A percentile compares a stretch with the other conserved stretches of the same genome.
These are phyloP conservation scores for Geopemphigus sp. DNA, from an alignment of 1,140 invertebrate species.

Conservation along the genomic window DNA sequence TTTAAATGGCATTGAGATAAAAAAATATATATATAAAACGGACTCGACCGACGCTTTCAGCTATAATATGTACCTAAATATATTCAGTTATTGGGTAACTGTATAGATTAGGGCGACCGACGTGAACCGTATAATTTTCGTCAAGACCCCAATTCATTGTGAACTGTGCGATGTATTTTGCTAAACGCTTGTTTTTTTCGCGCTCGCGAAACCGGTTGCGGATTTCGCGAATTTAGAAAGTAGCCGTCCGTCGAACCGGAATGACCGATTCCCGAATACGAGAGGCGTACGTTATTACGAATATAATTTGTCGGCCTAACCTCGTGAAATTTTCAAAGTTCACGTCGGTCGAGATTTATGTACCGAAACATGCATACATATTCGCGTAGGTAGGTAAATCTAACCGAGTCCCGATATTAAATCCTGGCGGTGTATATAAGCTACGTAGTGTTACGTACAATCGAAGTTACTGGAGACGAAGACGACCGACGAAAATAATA, in stretches of 20 bases:
- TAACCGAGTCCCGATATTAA: too few species aligned
- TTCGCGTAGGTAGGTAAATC: too few species aligned
- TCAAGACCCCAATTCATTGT: conserved; percentile 40
- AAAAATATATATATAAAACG: conserved; percentile 13
- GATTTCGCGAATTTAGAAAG: conserved; percentile 46
- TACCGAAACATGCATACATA: too few species aligned
- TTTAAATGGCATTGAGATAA: conserved; percentile 20
- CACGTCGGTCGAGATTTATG: not conserved
- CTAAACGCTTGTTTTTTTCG: conserved; percentile 20
- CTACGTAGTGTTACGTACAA: too few species aligned
- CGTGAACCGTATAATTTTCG: conserved; percentile 46
- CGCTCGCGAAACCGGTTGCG: conserved; percentile 30
- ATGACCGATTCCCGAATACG: conserved; percentile 26
- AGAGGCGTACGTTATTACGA: conserved; percentile 10
- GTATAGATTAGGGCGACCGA: conserved; percentile 1
- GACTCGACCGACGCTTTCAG: conserved; percentile 1
- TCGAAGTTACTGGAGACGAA: too few species aligned
- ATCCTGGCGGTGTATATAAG: too few species aligned
- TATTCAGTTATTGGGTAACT: conserved; percentile 23
- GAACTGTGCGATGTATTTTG: conserved; percentile 15
- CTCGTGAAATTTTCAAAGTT: conserved; percentile 4
- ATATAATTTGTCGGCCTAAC: not conserved
- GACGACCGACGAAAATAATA: too few species aligned
- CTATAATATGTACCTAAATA: not conserved
- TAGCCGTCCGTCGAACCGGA: conserved; percentile 41